Evolutionary conservation across 2,797 vertebrate genomes (phyloP).

Genomic region (Poeciliopsis gracilis): DNA sequence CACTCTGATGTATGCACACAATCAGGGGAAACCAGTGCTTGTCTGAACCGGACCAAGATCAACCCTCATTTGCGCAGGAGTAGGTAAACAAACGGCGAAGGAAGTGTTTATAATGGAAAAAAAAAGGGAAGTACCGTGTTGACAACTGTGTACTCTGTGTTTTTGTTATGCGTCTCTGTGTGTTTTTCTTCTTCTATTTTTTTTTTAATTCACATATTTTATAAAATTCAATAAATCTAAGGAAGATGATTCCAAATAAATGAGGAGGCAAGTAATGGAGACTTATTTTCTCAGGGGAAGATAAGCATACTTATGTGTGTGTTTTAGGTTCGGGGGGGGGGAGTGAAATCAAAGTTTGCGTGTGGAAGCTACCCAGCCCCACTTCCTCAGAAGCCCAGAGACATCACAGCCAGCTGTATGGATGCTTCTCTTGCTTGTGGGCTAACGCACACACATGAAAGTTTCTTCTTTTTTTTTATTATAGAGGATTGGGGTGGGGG

Average conservation of each 20-base stretch:
- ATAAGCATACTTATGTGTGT: slow-evolving; percentile 25
- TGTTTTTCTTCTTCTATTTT: neutral
- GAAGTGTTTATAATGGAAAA: slow-evolving; percentile 47
- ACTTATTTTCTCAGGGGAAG: slow-evolving; percentile 15
- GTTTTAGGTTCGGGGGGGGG: slow-evolving; percentile 35
- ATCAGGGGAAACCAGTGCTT: slow-evolving; percentile 60
- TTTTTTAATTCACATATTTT: slow-evolving; percentile 20
- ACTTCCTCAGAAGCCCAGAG: slow-evolving; percentile 63
- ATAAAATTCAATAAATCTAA: slow-evolving; percentile 38
- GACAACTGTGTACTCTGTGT: slow-evolving; percentile 4
- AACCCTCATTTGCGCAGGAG: slow-evolving; percentile 41
- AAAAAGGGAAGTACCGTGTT: slow-evolving; percentile 39
- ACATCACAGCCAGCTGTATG: slow-evolving; percentile 55
- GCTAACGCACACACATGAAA: slow-evolving; percentile 21
- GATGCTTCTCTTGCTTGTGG: slow-evolving; percentile 36
- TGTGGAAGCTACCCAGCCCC: slow-evolving; percentile 51
- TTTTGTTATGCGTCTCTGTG: neutral
- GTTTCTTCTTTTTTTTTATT: neutral
- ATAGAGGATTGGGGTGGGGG: neutral
- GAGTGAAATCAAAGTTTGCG: slow-evolving; percentile 48
- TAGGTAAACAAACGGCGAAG: slow-evolving; percentile 55
- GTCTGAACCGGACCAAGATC: slow-evolving; percentile 35
- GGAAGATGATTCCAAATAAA: slow-evolving; percentile 39
- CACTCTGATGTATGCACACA: slow-evolving; percentile 50
- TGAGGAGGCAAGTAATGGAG: slow-evolving; percentile 29